phyloP scores from a whole-genome alignment of 2,113 vertebrate genomes.

The Petrocephalus zakoni region DNA sequence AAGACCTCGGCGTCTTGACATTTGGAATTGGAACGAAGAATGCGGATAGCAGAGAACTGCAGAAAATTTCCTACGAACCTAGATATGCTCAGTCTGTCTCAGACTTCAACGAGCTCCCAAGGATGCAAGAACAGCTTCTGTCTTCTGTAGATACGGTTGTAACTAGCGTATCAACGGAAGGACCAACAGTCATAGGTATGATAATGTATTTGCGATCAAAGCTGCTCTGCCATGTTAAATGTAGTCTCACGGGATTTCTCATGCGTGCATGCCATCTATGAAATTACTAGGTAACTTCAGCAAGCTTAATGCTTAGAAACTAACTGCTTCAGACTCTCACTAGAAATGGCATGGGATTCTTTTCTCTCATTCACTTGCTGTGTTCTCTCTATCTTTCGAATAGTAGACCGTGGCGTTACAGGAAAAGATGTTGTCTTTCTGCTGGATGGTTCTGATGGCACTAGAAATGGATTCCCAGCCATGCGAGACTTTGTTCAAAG shows the following conservation, averaged over 20 bases:
- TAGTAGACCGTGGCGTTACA: slow-evolving; percentile 7
- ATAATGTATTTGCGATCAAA: neutral
- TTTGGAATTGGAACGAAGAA: slow-evolving; percentile 25
- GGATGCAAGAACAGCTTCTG: slow-evolving; percentile 22
- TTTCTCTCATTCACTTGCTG: neutral
- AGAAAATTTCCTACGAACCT: neutral
- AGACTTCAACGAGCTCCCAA: slow-evolving; percentile 36
- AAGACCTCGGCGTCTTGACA: slow-evolving; percentile 18
- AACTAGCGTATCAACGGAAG: neutral
- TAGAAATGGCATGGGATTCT: neutral
- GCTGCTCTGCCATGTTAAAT: neutral
- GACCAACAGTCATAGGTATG: neutral
- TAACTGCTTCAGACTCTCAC: neutral
- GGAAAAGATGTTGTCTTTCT: slow-evolving; percentile 7
- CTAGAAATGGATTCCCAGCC: slow-evolving; percentile 48
- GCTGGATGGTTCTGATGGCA: slow-evolving; percentile 55
- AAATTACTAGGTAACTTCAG: neutral
- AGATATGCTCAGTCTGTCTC: slow-evolving; percentile 20
- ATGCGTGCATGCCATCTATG: neutral
- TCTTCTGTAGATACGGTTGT: slow-evolving; percentile 15
- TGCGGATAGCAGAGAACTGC: neutral
- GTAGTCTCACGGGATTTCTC: neutral
- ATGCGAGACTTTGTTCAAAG: slow-evolving; percentile 58
- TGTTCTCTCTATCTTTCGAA: neutral
- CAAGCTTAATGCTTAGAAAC: neutral